Evolutionary conservation across 2,888 invertebrate species (phyloP), one percentile per base, ranked within the genome.

Genomic region (Stictocephala bisonia): DNA sequence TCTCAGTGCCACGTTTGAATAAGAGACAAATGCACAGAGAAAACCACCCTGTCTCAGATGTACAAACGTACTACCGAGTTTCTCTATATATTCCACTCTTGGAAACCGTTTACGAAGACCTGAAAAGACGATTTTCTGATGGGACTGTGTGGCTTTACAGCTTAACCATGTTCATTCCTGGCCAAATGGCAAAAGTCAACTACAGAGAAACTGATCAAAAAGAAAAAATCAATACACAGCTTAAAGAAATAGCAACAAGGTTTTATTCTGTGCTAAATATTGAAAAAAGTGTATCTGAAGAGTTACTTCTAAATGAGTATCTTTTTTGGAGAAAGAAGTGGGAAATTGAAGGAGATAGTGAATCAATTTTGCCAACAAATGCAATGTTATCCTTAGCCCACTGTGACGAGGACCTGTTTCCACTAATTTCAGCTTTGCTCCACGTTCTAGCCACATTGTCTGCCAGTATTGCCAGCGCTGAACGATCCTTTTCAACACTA

Each of bases 11-110:
- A 40, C 78, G 79, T 53, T 75, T 73, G 71, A 77, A 76, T 66
- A 72, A 75, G 73, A 74, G 64, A 72, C 78, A 77, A 77, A 78
- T 67, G 76, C 29, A 76, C 35, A 66, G 75, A 22, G 20, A 35
- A 13, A 77, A 74, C 76, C 76, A 78, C 67, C 75, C 78, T 72
- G 76, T 74, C 72, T 73, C 76, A 41, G 58, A 74, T 11, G 20
- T 66, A 58, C 76, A 79, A 67, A 77, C 77, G 60, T 79, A 79
- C 60, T 81, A 78, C 70, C 76, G 77, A 51, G 76, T 76, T 73
- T 73, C 72, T 3, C 31, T 72, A 72, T 79, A 79, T 76, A 79
- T 80, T 69, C 79, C 81, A 75, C 79, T 82, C 77, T 74, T 81
- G 73, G 79, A 79, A 76, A 75, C 76, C 41, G 75, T 81, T 70